A percentile compares a stretch with the other conserved stretches of the same genome.
Conservation (phyloP, 2,797 vertebrate genomes). For the Phaenicophaeus curvirostris region DNA sequence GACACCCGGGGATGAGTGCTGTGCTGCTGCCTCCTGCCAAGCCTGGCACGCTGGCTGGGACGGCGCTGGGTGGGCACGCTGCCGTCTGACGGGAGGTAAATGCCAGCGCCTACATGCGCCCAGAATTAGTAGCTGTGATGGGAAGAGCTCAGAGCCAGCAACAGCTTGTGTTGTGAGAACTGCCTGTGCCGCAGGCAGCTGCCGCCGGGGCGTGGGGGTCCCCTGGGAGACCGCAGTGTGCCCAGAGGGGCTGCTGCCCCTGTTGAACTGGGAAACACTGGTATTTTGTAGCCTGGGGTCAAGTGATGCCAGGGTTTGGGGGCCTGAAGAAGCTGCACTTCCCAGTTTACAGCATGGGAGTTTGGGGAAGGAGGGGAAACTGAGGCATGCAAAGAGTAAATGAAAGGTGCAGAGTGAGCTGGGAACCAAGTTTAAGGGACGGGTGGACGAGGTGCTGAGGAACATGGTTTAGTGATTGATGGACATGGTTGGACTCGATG, state of each 20-base stretch:
- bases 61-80: background rate
- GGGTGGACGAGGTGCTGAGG: too few species aligned
- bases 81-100: background rate
- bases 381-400: background rate
- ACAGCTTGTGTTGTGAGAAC: background rate
- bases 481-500: too few species aligned
- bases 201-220: fast-evolving
- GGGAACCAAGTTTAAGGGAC: too few species aligned
- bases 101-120: background rate
- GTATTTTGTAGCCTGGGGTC: background rate
- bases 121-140: fast-evolving
- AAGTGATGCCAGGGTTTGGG: background rate
- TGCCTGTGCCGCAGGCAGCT: background rate
- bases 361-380: background rate
- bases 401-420: background rate
- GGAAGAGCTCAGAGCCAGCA: background rate
- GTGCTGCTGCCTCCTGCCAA: background rate
- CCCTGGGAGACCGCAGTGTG: fast-evolving
- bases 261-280: fast-evolving
- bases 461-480: too few species aligned
- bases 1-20: background rate
- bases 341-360: background rate
- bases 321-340: background rate
- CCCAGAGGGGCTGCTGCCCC: background rate
- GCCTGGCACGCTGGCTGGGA: background rate